Evolutionary conservation across 2,797 vertebrate genomes (phyloP), one percentile per base, ranked within the genome.

Genomic region (Cossypha dichroa): DNA sequence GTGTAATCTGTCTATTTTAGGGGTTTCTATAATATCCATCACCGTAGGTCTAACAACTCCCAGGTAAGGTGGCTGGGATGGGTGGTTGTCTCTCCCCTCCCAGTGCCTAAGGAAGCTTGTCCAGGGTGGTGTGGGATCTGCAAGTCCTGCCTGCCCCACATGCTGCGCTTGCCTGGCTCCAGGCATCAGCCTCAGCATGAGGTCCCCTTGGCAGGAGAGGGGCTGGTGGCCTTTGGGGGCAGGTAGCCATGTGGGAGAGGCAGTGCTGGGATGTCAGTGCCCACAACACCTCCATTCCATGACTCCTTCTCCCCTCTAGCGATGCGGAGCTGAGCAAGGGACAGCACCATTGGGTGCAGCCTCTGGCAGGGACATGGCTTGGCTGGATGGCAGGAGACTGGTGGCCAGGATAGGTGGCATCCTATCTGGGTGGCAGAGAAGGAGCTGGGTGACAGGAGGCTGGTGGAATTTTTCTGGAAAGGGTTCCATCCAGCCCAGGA

Each of bases 1-100:
- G 75, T 94, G 66, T 88, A 48, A 85, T 96, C 92, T 95, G 76
- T 96, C 86, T 96, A 20, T 96, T 93, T 94, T 96, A 96, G 93
- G 95, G 90, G 10, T 77, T 95, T 97, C 83, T 96, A 85, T 94
- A 95, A 60, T 88, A 85, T 88, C 92, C 95, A 88, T 74, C 94
- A 96, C 92, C 78, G 36, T 96, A 97, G 91, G 89, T 97, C 92
- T 96, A 95, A 94, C 86, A 96, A 13, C 88, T 77, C 60, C 67
- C 96, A 96, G 95, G 96, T 96, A 96, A 96, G 95, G 94, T 87
- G 95, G 73, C 54, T 60, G 83, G 88, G 59, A 20, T 76, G 86
- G 80, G 58, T 84, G 94, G 87, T 85, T 75, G 15, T n/a, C n/a
- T 90, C 63, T 86, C 36, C 74, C 75, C 45, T 88, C 59, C 56